These are phyloP conservation scores for Trichosurus vulpecula DNA, from an alignment of 2,797 vertebrate species.

Conservation along the genomic window DNA sequence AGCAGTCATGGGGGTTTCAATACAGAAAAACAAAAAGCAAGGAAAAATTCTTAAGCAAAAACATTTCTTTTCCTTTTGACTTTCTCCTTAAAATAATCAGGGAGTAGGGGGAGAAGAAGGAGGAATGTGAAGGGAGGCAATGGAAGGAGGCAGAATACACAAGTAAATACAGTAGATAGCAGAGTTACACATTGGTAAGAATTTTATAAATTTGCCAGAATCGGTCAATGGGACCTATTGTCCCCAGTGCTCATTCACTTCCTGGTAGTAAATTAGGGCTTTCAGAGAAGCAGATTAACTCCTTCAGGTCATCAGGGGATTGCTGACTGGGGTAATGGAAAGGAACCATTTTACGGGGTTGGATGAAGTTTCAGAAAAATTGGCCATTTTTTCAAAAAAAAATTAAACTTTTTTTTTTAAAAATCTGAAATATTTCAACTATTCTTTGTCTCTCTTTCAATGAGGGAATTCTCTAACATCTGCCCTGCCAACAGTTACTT, in stretches of 20 bases:
- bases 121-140: neutral
- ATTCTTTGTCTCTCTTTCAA: neutral
- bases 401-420: neutral
- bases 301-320: conserved; percentile 15
- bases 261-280: conserved; percentile 25
- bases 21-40: conserved; percentile 14
- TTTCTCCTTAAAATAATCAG: conserved; percentile 27
- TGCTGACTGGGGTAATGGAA: neutral
- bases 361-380: neutral
- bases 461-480: neutral
- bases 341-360: neutral
- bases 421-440: neutral
- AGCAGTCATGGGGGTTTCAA: conserved; percentile 26
- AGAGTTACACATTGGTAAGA: conserved; percentile 31
- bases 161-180: neutral
- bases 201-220: conserved; percentile 49
- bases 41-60: neutral
- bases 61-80: neutral
- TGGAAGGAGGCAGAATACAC: neutral
- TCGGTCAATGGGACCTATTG: neutral
- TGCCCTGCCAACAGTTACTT: neutral
- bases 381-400: neutral
- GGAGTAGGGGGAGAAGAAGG: neutral
- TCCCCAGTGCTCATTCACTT: neutral
- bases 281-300: conserved; percentile 8